A percentile compares a stretch with the other conserved stretches of the same genome.
These are phyloP conservation scores for Plectropomus leopardus DNA, from an alignment of 2,113 vertebrate species.

Conservation along the genomic window DNA sequence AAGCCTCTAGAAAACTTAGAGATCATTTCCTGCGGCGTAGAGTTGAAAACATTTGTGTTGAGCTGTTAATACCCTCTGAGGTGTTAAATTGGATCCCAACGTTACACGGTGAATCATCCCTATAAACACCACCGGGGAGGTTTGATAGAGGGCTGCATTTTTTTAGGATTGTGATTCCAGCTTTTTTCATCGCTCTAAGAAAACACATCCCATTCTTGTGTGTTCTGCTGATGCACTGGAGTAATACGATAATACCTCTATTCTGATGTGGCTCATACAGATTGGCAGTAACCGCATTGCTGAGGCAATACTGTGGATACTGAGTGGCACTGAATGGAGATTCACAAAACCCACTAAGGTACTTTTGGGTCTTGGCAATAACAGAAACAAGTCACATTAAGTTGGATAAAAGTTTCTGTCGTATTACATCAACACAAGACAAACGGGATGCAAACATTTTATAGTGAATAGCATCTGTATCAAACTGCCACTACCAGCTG, in stretches of 20 bases:
- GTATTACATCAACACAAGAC: not conserved
- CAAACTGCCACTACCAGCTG: too few relatives aligned
- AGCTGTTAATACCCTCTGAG: slow-evolving; percentile 51
- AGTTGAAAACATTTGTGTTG: slow-evolving; percentile 24
- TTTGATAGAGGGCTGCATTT: slow-evolving; percentile 26
- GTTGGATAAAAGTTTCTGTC: not conserved
- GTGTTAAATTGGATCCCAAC: slow-evolving; percentile 43
- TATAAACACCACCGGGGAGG: not conserved
- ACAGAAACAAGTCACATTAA: not conserved
- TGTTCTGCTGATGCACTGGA: slow-evolving; percentile 3
- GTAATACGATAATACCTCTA: slow-evolving; percentile 20
- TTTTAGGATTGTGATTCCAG: slow-evolving; percentile 22
- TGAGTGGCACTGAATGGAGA: slow-evolving; percentile 11
- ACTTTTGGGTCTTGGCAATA: not conserved
- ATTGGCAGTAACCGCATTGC: slow-evolving; percentile 14
- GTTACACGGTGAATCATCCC: slow-evolving; percentile 29
- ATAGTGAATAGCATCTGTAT: too few relatives aligned
- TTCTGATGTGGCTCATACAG: slow-evolving; percentile 35
- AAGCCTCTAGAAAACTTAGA: slow-evolving; percentile 1
- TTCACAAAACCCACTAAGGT: not conserved
- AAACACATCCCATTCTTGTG: slow-evolving; percentile 29
- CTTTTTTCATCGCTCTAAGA: slow-evolving; percentile 25
- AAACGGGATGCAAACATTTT: too few relatives aligned
- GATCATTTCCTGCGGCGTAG: slow-evolving; percentile 21
- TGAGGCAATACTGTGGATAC: slow-evolving; percentile 10